Base-by-base conservation (phyloP, 2,888 invertebrate species). In the Lypha dubia region DNA sequence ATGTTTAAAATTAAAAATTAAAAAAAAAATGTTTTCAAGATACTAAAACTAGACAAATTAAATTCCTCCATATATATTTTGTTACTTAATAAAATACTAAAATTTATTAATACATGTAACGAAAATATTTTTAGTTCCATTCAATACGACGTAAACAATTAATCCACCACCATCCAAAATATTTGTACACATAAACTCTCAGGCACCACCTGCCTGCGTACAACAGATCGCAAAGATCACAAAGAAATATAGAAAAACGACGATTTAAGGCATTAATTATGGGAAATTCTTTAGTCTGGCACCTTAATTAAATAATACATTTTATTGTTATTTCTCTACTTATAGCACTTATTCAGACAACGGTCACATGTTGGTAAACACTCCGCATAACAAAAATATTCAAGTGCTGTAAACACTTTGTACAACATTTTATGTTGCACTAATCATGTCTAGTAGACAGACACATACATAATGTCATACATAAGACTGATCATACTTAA, bases 271-370 rank as follows among this genome's bases (percentile, higher is more conserved):
- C 76, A 84, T 79, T 53, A 46, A 35, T 76, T 86, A 51, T 84
- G 80, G 73, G 58, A 77, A 84, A 75, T 68, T 83, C 73, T 77
- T 84, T 88, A 87, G 90, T 90, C 90, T 90, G 89, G 89, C 90
- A 89, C 90, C 88, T 88, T 90, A 89, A 90, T 89, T 88, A 90
- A 89, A 88, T 89, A 89, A 89, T 88, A 80, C 76, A 68, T 79
- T 85, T 86, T 82, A 79, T 81, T 70, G 24, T 74, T 15, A 49
- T 17, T 62, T 49, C 4, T 22, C 13, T 35, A 51, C 49, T 73
- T 73, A 8, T 49, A 20, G 1, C 24, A 46, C 15, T 56, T 8
- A 46, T 32, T 58, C 71, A 49, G 58, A n/a, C 51, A 51, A 51
- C 44, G 49, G 49, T 38, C 51, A 49, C 38, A 35, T 53, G 11